Evolutionary conservation across 2,888 invertebrate species (phyloP), one percentile per base, ranked within the genome.

Genomic region (Nysson spinosus): DNA sequence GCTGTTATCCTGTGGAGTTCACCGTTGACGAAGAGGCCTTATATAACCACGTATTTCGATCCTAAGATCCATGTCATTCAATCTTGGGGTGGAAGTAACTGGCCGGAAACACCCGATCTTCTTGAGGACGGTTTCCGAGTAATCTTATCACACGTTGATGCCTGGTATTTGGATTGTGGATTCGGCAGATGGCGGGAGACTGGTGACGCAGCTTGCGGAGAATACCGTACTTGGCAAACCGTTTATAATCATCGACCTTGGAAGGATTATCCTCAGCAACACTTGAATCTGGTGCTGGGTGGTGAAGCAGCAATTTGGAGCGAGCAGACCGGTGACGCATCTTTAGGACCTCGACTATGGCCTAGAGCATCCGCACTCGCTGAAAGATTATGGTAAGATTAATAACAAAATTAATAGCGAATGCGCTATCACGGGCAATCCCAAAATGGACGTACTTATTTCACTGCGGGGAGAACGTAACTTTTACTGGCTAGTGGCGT

Each of bases 101-200:
- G 95, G 94, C 91, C 93, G 1, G 94, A 94, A 82, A 94, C 95
- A 11, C 90, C 92, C 4, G 94, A 94, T 63, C 89, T 95, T 3
- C 87, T 95, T 17, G 91, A 93, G 72, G 93, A 93, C 54, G 95
- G 95, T 1, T 95, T 92, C 87, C 91, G 92, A 55, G 89, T 95
- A 46, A 92, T 96, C 54, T 87, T 95, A 56, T 95, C 95, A 11
- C 95, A 96, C 87, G 95, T 95, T 51, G 95, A 96, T 84, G 94
- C 95, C 3, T 95, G 95, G 94, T 96, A 95, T 87, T 89, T 96
- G 72, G 95, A 96, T 85, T 96, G 95, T 83, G 96, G 96, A 0
- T 95, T 94, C 84, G 95, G 95, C 0, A 92, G 92, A 69, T 96
- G 96, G 96, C 90, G 95, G 17, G 93, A 94, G 81, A 92, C 92